phyloP scores from a whole-genome alignment of 1,140 invertebrate species.

The Drosophila micromelanica region DNA sequence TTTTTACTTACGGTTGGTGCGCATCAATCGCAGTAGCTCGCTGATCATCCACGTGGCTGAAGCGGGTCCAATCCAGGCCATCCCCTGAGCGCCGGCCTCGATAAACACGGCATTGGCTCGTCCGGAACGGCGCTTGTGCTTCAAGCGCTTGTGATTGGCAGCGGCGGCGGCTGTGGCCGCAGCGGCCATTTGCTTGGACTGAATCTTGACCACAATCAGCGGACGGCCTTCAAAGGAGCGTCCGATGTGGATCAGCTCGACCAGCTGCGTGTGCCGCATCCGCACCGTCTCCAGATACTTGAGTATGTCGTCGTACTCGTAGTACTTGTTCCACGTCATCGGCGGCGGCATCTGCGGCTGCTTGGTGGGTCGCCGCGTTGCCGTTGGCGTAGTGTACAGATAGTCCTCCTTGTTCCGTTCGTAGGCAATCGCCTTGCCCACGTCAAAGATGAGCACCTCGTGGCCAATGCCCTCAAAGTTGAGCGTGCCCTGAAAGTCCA shows the following conservation, averaged over 20 bases:
- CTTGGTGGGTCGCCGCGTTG: conserved; percentile 44
- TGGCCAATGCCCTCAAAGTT: conserved; percentile 87
- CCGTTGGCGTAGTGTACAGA: conserved; percentile 47
- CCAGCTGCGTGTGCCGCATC: conserved; percentile 87
- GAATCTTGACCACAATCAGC: conserved; percentile 85
- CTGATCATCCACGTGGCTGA: conserved; percentile 91
- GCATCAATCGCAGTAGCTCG: conserved; percentile 89
- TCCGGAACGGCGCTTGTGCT: conserved; percentile 64
- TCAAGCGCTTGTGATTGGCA: conserved; percentile 64
- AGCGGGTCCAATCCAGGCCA: conserved; percentile 94
- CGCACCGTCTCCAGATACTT: conserved; percentile 89
- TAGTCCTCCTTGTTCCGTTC: conserved; percentile 84
- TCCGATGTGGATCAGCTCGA: conserved; percentile 89
- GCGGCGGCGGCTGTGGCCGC: conserved; percentile 42
- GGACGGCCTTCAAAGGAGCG: conserved; percentile 90
- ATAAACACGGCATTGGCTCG: conserved; percentile 87
- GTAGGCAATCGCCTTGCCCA: conserved; percentile 88
- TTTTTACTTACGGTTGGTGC: conserved; percentile 84
- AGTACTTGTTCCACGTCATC: conserved; percentile 88
- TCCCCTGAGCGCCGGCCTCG: conserved; percentile 90
- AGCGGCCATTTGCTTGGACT: conserved; percentile 58
- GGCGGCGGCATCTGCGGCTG: conserved; percentile 17
- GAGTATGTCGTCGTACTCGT: conserved; percentile 88
- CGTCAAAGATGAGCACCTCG: conserved; percentile 89
- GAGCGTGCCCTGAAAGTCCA: conserved; percentile 88